Evolutionary conservation across 2,888 invertebrate species (phyloP).

Genomic region (Epsilonema sp.): DNA sequence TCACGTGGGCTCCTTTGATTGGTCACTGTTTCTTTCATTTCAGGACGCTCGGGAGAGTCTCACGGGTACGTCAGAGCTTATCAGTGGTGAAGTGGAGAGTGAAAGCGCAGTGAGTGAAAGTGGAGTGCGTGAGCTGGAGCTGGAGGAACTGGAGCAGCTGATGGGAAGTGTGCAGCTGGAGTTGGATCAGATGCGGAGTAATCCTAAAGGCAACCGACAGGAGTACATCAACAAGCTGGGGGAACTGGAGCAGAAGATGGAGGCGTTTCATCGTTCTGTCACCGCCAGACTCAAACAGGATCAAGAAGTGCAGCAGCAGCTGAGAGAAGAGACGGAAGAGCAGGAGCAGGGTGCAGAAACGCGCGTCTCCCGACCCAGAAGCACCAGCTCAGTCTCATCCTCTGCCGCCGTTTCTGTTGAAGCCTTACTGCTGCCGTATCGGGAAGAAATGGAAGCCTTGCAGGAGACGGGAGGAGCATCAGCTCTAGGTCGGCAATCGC

Average conservation of each 20-base stretch:
- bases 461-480: not conserved
- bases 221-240: constrained; percentile 11
- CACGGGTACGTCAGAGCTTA: not conserved
- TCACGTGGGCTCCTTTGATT: too few relatives aligned
- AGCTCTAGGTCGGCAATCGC: not conserved
- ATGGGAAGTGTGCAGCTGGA: constrained; percentile 12
- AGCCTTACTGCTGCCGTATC: not conserved
- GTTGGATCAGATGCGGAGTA: constrained; percentile 11
- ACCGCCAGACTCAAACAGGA: not conserved
- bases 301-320: not conserved
- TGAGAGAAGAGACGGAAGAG: not conserved
- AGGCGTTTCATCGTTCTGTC: constrained; percentile 11
- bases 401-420: not conserved
- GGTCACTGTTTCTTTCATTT: too few relatives aligned
- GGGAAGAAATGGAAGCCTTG: not conserved
- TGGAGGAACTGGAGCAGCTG: constrained; percentile 13
- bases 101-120: too few relatives aligned
- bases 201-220: constrained; percentile 10
- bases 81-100: not conserved
- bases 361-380: not conserved
- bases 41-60: too few relatives aligned
- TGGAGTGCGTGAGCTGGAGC: too few relatives aligned
- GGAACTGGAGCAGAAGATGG: constrained; percentile 12
- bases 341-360: not conserved
- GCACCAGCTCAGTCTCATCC: too few relatives aligned